These are phyloP conservation scores for Oryzias javanicus DNA, from an alignment of 2,113 vertebrate species.

Conservation along the genomic window DNA sequence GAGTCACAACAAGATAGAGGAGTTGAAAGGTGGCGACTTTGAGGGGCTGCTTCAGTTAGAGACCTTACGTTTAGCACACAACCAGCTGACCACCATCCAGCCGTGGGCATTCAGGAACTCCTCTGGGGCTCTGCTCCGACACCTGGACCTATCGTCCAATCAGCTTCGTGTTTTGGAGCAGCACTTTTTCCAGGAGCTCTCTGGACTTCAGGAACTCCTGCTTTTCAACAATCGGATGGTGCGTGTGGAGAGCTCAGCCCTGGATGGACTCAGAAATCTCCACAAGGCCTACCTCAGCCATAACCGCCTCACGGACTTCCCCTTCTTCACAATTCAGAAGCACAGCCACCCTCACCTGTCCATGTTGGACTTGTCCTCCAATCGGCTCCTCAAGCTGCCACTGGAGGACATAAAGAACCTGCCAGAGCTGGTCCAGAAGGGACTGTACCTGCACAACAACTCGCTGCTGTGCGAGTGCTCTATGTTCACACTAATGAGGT, in stretches of 20 bases:
- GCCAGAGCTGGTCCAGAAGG: slow-evolving; percentile 76
- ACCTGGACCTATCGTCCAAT: slow-evolving; percentile 96
- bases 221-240: slow-evolving; percentile 88
- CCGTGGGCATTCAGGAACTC: slow-evolving; percentile 79
- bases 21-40: slow-evolving; percentile 77
- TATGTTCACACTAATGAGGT: slow-evolving; percentile 81
- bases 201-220: slow-evolving; percentile 85
- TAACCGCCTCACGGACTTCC: slow-evolving; percentile 88
- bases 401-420: slow-evolving; percentile 79
- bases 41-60: slow-evolving; percentile 77
- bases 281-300: slow-evolving; percentile 90
- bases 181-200: slow-evolving; percentile 82
- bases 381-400: slow-evolving; percentile 83
- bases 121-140: slow-evolving; percentile 65
- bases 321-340: slow-evolving; percentile 82
- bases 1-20: slow-evolving; percentile 84
- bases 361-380: slow-evolving; percentile 90
- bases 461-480: slow-evolving; percentile 87
- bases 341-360: slow-evolving; percentile 80
- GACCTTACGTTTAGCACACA: slow-evolving; percentile 83
- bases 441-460: slow-evolving; percentile 93
- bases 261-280: slow-evolving; percentile 77
- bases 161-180: slow-evolving; percentile 73
- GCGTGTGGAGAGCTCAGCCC: slow-evolving; percentile 78
- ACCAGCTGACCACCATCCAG: slow-evolving; percentile 75